Evolutionary conservation across 2,888 invertebrate genomes (phyloP).

Genomic region (Pachymerium ferrugineum): DNA sequence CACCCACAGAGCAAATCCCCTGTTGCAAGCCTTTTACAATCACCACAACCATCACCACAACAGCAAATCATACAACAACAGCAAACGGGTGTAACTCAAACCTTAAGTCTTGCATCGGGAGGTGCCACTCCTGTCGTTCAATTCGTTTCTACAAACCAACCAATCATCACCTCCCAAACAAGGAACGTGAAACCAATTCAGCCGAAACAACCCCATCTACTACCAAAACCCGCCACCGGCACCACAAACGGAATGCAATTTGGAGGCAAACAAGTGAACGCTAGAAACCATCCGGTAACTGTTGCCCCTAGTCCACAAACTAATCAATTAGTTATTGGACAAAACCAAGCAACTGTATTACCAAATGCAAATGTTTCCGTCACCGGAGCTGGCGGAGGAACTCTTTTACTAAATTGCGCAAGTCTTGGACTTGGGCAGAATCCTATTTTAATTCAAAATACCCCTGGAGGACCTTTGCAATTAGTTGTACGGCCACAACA

Average conservation of each 20-base stretch:
- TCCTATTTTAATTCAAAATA: constrained; percentile 33
- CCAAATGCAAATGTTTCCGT: constrained; percentile 32
- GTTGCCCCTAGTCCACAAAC: constrained; percentile 32
- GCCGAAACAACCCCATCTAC: constrained; percentile 54
- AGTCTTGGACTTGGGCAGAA: constrained; percentile 35
- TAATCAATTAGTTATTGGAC: constrained; percentile 34
- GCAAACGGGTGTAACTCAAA: constrained; percentile 49
- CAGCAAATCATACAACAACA: constrained; percentile 50
- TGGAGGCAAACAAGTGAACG: constrained; percentile 29
- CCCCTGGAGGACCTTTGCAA: constrained; percentile 35
- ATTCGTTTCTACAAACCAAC: background rate
- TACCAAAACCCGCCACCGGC: constrained; percentile 42
- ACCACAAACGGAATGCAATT: constrained; percentile 32
- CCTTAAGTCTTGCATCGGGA: constrained; percentile 38
- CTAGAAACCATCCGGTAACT: constrained; percentile 31
- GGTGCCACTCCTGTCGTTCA: constrained; percentile 36
- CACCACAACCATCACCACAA: constrained; percentile 43
- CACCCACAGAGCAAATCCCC: constrained; percentile 34
- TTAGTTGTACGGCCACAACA: constrained; percentile 35
- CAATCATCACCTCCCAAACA: constrained; percentile 27
- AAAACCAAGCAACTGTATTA: constrained; percentile 34
- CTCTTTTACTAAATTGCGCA: constrained; percentile 35
- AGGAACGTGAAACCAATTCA: constrained; percentile 46
- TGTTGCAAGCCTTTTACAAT: constrained; percentile 27
- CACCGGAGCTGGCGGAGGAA: constrained; percentile 32